These are phyloP conservation scores for Pedicia rivosa DNA, from an alignment of 2,888 invertebrate species.

Conservation along the genomic window DNA sequence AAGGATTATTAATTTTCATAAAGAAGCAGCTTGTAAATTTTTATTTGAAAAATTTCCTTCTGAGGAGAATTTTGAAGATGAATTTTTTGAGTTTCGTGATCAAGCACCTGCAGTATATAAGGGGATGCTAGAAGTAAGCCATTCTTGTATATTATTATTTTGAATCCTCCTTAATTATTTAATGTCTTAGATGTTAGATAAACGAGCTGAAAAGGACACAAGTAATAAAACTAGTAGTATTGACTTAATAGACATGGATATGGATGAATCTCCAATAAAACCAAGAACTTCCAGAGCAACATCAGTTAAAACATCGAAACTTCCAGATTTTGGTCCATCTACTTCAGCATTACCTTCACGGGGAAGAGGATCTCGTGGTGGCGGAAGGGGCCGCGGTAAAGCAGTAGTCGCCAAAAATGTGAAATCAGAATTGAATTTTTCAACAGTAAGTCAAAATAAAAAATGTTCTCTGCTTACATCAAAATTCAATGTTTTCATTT, in stretches of 20 bases:
- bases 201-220: too few species aligned
- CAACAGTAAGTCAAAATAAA: not conserved
- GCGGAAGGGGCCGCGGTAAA: not conserved
- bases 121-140: slow-evolving; percentile 9
- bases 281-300: not conserved
- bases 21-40: slow-evolving; percentile 33
- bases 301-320: too few species aligned
- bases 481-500: not conserved
- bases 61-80: slow-evolving; percentile 33
- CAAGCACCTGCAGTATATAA: slow-evolving; percentile 9
- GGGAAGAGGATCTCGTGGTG: not conserved
- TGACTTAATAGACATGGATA: too few species aligned
- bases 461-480: not conserved
- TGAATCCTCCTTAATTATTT: too few species aligned
- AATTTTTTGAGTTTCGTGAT: slow-evolving; percentile 32
- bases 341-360: not conserved
- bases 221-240: too few species aligned
- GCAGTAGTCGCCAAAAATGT: not conserved
- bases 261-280: not conserved
- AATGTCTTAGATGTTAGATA: too few species aligned
- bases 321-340: not conserved
- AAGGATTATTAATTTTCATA: slow-evolving; percentile 36
- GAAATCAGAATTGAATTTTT: not conserved
- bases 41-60: slow-evolving; percentile 33
- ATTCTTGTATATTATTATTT: too few species aligned